Conservation (phyloP, 2,888 invertebrate genomes). For the Oxystoma pomonae region DNA sequence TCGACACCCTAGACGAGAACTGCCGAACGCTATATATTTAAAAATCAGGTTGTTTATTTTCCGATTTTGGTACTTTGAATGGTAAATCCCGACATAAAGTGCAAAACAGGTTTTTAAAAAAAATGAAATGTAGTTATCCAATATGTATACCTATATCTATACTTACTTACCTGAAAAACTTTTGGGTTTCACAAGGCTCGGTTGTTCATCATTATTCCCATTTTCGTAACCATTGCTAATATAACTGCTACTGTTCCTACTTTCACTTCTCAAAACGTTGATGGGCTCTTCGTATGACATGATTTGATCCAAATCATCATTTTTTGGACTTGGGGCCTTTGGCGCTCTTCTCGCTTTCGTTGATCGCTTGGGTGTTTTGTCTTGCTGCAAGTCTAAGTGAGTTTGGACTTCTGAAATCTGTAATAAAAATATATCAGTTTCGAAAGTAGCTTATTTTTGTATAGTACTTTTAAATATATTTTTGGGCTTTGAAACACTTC, state of each 20-base stretch:
- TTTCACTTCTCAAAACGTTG: constrained; percentile 16
- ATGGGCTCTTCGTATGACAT: constrained; percentile 44
- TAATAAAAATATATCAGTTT: too few species aligned
- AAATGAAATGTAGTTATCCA: too few species aligned
- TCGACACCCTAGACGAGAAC: too few species aligned
- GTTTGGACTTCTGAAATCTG: constrained; percentile 41
- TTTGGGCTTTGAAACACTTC: too few species aligned
- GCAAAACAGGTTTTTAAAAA: too few species aligned
- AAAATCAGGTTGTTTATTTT: too few species aligned
- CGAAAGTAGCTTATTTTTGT: too few species aligned
- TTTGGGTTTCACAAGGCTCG: constrained; percentile 57
- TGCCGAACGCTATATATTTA: too few species aligned
- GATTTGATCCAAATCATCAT: constrained; percentile 44
- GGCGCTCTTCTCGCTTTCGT: constrained; percentile 56
- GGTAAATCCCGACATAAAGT: too few species aligned
- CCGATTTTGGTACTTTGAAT: too few species aligned
- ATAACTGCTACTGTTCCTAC: constrained; percentile 4
- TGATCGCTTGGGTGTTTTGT: constrained; percentile 55
- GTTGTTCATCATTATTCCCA: constrained; percentile 41
- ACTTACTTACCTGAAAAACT: constrained; percentile 43
- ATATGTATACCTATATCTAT: too few species aligned
- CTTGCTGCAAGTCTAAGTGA: constrained; percentile 47
- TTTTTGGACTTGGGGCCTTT: constrained; percentile 47
- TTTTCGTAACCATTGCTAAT: constrained; percentile 31
- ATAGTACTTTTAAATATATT: too few species aligned